These are phyloP conservation scores for Spinus olivaceus DNA, from an alignment of 2,797 vertebrate species.

Conservation along the genomic window DNA sequence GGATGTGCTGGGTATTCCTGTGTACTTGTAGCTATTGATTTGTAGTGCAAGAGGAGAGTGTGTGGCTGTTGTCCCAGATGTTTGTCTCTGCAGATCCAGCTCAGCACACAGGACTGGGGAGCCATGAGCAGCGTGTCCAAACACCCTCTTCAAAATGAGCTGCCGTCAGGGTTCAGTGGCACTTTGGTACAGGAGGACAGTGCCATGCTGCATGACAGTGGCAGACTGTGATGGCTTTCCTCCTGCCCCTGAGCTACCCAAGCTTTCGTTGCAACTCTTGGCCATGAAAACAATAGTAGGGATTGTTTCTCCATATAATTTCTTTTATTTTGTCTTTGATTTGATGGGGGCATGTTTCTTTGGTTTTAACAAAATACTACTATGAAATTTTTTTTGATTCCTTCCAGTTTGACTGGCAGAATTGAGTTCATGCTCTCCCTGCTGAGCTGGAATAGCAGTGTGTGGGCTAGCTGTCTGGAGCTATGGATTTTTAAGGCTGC, in stretches of 20 bases:
- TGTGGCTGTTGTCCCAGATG: background rate
- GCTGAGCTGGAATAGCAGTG: background rate
- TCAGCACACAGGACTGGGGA: background rate
- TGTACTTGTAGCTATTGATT: background rate
- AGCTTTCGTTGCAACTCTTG: background rate
- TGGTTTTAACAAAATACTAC: background rate
- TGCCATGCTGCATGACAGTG: accelerated
- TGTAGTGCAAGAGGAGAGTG: accelerated
- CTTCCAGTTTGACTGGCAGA: background rate
- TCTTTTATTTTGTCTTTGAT: background rate
- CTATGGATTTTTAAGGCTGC: background rate
- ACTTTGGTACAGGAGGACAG: background rate
- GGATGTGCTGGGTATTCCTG: background rate
- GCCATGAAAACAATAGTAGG: background rate
- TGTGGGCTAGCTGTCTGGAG: background rate
- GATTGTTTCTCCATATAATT: background rate
- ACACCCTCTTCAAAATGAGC: background rate
- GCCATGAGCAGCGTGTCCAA: accelerated
- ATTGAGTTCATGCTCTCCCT: background rate
- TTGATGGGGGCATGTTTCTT: background rate
- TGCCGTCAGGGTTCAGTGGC: background rate
- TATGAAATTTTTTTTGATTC: background rate
- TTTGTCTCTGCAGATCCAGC: background rate
- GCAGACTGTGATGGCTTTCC: background rate
- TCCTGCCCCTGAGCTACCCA: background rate